Percentiles rank a stretch among this genome's conserved stretches.
Conservation (phyloP, 2,888 invertebrate species). For the Acheta domesticus region DNA sequence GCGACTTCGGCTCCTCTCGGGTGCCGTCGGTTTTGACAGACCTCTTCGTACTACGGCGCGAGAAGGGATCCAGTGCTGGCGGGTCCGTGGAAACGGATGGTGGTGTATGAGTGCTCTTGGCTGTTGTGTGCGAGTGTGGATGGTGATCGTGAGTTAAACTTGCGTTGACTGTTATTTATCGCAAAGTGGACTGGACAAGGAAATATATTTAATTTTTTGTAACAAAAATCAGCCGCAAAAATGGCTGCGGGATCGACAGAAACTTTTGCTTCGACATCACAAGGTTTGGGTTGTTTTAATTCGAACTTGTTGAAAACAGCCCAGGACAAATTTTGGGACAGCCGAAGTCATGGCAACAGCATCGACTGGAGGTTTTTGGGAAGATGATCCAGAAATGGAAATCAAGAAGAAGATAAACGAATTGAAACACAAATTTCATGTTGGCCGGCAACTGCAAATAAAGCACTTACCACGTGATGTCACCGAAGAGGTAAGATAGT, state of each 20-base stretch:
- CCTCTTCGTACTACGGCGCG: background rate
- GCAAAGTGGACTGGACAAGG: background rate
- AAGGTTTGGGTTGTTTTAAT: constrained; percentile 39
- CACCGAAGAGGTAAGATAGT: constrained; percentile 46
- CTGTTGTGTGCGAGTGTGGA: background rate
- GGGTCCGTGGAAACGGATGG: background rate
- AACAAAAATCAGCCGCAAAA: constrained; percentile 20
- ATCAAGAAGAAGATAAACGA: constrained; percentile 45
- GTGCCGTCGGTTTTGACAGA: background rate
- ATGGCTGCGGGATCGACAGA: constrained; percentile 46
- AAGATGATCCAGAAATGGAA: constrained; percentile 44
- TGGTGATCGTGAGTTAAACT: constrained; percentile 3
- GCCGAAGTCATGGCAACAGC: constrained; percentile 44
- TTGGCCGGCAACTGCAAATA: constrained; percentile 46
- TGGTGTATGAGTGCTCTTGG: constrained; percentile 28
- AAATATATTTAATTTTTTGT: background rate
- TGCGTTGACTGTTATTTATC: background rate
- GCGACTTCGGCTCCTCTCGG: background rate
- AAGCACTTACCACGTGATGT: constrained; percentile 49
- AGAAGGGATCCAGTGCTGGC: background rate
- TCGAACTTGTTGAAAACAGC: constrained; percentile 38
- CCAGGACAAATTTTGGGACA: constrained; percentile 40
- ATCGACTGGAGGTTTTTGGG: constrained; percentile 45
- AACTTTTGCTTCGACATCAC: constrained; percentile 43
- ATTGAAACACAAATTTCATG: constrained; percentile 46